These are phyloP conservation scores for Rhinopomastus cyanomelas DNA, from an alignment of 2,113 vertebrate genomes.

Conservation along the genomic window DNA sequence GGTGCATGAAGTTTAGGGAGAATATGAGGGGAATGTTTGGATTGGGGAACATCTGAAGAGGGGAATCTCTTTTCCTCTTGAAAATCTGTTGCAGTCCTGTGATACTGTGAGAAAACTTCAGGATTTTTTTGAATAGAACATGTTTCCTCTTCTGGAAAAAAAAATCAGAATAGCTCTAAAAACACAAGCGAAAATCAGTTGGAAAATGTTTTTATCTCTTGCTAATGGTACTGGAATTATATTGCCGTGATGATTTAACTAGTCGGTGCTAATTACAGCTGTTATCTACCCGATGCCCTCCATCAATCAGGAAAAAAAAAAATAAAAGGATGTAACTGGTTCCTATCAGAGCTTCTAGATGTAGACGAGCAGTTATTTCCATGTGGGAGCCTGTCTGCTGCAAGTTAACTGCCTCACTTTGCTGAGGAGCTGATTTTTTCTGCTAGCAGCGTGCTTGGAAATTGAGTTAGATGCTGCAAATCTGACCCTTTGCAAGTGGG, in stretches of 20 bases:
- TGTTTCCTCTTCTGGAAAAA: background rate
- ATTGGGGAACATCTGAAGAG: background rate
- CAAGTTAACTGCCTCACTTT: background rate
- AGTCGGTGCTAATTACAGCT: background rate
- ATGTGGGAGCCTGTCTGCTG: background rate
- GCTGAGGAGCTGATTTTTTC: background rate
- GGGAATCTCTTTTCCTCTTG: background rate
- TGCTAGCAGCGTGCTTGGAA: background rate
- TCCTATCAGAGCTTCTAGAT: background rate
- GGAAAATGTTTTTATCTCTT: background rate
- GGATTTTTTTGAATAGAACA: background rate
- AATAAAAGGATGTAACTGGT: background rate
- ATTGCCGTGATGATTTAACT: background rate
- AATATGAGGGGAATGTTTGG: background rate
- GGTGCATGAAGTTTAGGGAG: background rate
- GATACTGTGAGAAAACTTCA: background rate
- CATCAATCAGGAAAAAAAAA: background rate
- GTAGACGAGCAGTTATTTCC: background rate
- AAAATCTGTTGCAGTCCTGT: background rate
- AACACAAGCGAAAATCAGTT: background rate
- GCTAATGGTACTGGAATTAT: background rate
- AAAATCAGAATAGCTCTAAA: background rate
- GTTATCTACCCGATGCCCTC: background rate
- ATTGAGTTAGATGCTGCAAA: background rate
- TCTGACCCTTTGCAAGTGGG: background rate